Conservation (phyloP, 2,113 vertebrate genomes). For the Caloenas nicobarica region DNA sequence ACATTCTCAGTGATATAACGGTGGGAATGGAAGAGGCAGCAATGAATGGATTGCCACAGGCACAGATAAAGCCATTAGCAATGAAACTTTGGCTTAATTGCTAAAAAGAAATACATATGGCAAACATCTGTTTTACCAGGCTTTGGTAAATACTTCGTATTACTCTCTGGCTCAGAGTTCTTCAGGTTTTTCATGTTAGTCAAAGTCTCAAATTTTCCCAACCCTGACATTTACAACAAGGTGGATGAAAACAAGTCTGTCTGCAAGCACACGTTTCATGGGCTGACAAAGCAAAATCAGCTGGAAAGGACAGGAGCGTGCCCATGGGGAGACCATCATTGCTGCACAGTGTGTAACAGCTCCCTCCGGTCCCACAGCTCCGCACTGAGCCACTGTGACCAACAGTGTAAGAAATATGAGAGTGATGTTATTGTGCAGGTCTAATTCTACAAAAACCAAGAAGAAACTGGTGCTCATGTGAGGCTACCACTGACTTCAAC, state of each 20-base stretch:
- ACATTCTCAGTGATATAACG: neutral
- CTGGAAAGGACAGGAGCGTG: neutral
- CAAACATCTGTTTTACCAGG: conserved; percentile 34
- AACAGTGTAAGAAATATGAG: neutral
- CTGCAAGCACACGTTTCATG: neutral
- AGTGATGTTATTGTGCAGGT: neutral
- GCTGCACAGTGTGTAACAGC: neutral
- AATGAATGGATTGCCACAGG: conserved; percentile 41
- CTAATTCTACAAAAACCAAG: neutral
- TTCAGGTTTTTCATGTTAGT: neutral
- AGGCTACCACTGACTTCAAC: neutral
- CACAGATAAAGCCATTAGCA: conserved; percentile 46
- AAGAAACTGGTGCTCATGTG: neutral
- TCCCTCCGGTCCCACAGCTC: neutral
- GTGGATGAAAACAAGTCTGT: neutral
- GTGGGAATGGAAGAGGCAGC: neutral
- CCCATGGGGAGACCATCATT: neutral
- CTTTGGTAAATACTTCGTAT: neutral
- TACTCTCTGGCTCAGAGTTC: neutral
- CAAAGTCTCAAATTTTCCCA: neutral
- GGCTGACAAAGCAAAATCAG: neutral
- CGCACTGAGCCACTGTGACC: neutral
- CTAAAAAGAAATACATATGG: conserved; percentile 8
- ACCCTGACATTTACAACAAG: neutral
- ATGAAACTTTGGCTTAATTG: conserved; percentile 20